Conservation (phyloP, 2,113 vertebrate species). For the Hyperopisus bebe region DNA sequence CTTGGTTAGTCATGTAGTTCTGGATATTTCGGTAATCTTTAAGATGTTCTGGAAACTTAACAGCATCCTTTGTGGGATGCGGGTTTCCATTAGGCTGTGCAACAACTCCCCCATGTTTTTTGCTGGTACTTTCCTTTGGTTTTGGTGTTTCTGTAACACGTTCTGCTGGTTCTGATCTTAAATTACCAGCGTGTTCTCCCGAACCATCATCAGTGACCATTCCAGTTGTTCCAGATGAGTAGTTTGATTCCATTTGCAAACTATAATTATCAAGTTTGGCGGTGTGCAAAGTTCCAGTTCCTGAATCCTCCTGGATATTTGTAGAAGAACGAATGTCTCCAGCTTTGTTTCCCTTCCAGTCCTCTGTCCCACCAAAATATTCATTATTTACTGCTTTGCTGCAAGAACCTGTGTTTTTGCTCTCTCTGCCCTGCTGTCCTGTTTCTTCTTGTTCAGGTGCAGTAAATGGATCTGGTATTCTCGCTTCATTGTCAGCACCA, state of each 20-base stretch:
- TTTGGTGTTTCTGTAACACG: neutral
- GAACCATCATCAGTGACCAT: neutral
- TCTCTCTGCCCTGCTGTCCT: neutral
- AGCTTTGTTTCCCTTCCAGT: neutral
- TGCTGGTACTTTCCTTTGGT: neutral
- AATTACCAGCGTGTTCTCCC: neutral
- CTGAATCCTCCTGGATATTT: neutral
- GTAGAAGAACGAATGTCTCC: neutral
- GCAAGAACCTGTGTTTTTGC: neutral
- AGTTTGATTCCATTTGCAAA: neutral
- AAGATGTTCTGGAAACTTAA: slow-evolving; percentile 23
- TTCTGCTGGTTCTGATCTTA: neutral
- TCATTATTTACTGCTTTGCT: neutral
- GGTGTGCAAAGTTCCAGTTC: neutral
- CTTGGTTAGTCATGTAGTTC: slow-evolving; percentile 35
- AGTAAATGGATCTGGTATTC: neutral
- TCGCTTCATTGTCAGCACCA: neutral
- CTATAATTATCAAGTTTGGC: neutral
- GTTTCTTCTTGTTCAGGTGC: neutral
- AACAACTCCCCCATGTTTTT: neutral
- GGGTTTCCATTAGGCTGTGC: slow-evolving; percentile 21
- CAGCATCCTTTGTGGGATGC: neutral
- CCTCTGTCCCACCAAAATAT: neutral
- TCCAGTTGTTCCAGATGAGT: neutral
- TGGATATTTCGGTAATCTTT: slow-evolving; percentile 44